These are phyloP conservation scores for Dolichallabes microphthalmus DNA, from an alignment of 2,113 vertebrate species.

Conservation along the genomic window DNA sequence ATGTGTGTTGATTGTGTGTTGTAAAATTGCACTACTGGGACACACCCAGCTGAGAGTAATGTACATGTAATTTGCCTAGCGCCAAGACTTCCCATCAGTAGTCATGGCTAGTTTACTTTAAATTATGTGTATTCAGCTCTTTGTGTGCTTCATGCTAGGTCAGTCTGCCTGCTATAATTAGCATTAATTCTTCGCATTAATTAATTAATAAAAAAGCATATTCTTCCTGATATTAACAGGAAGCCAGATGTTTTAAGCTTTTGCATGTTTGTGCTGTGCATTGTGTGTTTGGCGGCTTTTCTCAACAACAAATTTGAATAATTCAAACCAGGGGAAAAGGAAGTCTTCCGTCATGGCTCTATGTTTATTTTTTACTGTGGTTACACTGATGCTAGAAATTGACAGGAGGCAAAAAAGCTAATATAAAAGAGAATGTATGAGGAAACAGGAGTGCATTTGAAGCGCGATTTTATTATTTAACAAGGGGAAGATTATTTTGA, in stretches of 20 bases:
- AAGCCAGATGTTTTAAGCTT: neutral
- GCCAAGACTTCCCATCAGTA: too few species aligned
- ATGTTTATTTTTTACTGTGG: neutral
- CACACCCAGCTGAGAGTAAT: neutral
- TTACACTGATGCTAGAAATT: neutral
- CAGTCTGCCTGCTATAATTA: neutral
- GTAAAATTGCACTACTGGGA: neutral
- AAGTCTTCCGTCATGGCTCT: neutral
- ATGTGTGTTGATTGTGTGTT: neutral
- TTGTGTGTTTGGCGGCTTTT: neutral
- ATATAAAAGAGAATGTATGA: neutral
- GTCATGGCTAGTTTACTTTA: neutral
- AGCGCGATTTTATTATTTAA: neutral
- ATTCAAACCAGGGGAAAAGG: neutral
- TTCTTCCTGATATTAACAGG: neutral
- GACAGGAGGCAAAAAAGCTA: neutral
- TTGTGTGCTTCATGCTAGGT: neutral
- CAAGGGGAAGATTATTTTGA: neutral
- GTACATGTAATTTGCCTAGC: too few species aligned
- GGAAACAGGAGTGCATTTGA: neutral
- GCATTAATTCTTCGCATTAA: too few species aligned
- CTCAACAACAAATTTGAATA: neutral
- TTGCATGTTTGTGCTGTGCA: neutral
- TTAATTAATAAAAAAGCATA: too few species aligned
- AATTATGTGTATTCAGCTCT: neutral